Evolutionary conservation across 2,888 invertebrate species (phyloP).

Genomic region (Orthosia gothica): DNA sequence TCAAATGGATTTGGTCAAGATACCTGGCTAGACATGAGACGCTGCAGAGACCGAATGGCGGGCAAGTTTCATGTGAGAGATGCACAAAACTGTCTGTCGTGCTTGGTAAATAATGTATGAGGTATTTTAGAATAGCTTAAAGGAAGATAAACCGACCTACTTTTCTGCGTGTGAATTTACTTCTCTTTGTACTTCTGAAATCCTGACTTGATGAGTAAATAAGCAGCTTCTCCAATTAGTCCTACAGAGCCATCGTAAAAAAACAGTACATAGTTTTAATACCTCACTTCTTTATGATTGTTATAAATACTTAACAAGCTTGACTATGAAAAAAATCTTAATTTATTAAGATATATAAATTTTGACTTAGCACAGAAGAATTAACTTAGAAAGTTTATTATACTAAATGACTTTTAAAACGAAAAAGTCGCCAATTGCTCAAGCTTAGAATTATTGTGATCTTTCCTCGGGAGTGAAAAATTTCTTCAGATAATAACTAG

Average conservation of each 20-base stretch:
- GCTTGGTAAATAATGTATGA: too few species aligned
- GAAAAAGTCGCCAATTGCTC: conserved; percentile 53
- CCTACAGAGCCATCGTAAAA: not conserved
- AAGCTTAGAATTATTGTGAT: conserved; percentile 59
- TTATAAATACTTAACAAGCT: conserved; percentile 14
- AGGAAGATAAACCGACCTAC: too few species aligned
- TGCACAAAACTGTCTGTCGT: too few species aligned
- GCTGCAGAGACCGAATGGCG: too few species aligned
- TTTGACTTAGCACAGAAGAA: conserved; percentile 33
- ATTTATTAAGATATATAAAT: too few species aligned
- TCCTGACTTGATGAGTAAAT: too few species aligned
- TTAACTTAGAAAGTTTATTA: conserved; percentile 44
- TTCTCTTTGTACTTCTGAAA: too few species aligned
- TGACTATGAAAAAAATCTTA: conserved; percentile 17
- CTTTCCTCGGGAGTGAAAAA: conserved; percentile 38
- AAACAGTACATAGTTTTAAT: not conserved
- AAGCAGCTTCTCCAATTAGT: not conserved
- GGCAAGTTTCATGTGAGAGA: too few species aligned
- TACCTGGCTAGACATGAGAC: too few species aligned
- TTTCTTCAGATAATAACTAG: conserved; percentile 42
- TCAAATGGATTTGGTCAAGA: too few species aligned
- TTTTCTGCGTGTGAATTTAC: not conserved
- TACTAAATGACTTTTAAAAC: conserved; percentile 53
- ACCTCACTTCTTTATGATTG: not conserved
- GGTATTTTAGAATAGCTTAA: too few species aligned